phyloP scores from a whole-genome alignment of 2,888 invertebrate genomes.

The Patella pellucida region DNA sequence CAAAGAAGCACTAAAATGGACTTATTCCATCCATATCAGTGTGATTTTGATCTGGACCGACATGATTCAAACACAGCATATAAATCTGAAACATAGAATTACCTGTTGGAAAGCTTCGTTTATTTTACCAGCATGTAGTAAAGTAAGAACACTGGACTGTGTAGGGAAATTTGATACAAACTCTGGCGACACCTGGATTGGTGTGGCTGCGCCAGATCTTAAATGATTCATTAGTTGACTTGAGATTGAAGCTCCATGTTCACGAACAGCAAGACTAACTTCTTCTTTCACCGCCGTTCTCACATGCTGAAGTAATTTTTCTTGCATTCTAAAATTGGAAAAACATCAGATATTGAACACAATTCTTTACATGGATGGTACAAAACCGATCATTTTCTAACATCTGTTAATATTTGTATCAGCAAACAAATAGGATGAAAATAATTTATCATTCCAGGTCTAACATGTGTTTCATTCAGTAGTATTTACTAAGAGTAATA shows the following conservation, averaged over 20 bases:
- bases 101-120: conserved; percentile 44
- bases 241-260: conserved; percentile 77
- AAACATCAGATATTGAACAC: background rate
- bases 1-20: too few species aligned
- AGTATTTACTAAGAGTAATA: too few species aligned
- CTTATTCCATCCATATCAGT: too few species aligned
- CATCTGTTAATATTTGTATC: too few species aligned
- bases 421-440: too few species aligned
- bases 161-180: conserved; percentile 40
- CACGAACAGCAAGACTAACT: conserved; percentile 71
- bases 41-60: too few species aligned
- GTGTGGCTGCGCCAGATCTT: conserved; percentile 82
- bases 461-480: too few species aligned
- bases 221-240: conserved; percentile 76
- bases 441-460: too few species aligned
- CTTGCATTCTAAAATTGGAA: conserved; percentile 62
- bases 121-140: conserved; percentile 23
- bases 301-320: conserved; percentile 62
- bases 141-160: background rate
- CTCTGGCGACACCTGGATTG: conserved; percentile 75
- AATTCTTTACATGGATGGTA: too few species aligned
- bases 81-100: conserved; percentile 16
- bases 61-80: too few species aligned
- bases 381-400: too few species aligned
- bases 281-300: conserved; percentile 65